Percentiles rank a stretch among this genome's conserved stretches.
Evolutionary conservation across 2,113 vertebrate genomes (phyloP).

Genomic region (Pteropus alecto): DNA sequence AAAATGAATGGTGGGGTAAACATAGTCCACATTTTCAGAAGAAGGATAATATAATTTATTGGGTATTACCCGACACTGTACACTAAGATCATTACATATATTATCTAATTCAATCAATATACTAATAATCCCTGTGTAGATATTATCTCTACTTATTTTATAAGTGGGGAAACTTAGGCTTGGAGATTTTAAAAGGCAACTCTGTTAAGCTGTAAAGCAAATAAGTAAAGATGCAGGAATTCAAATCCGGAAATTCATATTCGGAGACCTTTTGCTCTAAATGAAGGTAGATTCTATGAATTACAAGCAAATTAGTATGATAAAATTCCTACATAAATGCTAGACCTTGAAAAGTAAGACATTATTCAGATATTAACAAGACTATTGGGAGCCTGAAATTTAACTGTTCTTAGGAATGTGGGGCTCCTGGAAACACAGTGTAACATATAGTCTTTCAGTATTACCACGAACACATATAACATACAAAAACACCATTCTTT

Average conservation of each 20-base stretch:
- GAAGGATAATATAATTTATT: background rate
- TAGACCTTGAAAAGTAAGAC: background rate
- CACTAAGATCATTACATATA: background rate
- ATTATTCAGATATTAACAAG: background rate
- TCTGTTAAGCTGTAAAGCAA: background rate
- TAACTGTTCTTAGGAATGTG: background rate
- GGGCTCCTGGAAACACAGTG: background rate
- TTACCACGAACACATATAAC: background rate
- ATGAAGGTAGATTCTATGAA: background rate
- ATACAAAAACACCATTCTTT: background rate
- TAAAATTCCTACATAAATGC: background rate
- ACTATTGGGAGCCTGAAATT: background rate
- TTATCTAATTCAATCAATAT: background rate
- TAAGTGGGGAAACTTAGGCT: background rate
- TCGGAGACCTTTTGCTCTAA: background rate
- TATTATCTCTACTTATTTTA: background rate
- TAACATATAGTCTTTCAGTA: background rate
- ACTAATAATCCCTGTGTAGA: background rate
- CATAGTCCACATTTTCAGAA: background rate
- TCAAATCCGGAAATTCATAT: background rate
- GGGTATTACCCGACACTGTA: background rate
- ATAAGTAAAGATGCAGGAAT: background rate
- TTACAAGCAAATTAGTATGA: background rate
- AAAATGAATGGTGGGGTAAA: background rate
- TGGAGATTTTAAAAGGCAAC: background rate